phyloP scores from a whole-genome alignment of 2,797 vertebrate species.

The Intellagama lesueurii region DNA sequence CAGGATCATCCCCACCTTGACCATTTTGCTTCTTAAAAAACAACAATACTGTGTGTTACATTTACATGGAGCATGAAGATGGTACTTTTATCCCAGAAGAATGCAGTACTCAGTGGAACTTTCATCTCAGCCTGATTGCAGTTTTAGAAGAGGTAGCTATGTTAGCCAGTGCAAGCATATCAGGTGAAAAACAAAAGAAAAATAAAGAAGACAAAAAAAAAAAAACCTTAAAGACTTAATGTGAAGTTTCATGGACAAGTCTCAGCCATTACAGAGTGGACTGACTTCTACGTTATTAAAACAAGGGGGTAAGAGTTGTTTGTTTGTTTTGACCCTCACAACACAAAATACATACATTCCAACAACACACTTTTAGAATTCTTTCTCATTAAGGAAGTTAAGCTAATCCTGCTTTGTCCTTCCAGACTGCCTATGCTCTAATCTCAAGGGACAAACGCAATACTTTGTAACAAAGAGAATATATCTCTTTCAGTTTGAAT shows the following conservation, averaged over 20 bases:
- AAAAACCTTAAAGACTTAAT: too few relatives aligned
- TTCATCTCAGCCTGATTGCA: neutral
- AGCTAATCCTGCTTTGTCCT: conserved; percentile 85
- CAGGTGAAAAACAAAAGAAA: too few relatives aligned
- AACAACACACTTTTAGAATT: conserved; percentile 74
- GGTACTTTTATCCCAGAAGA: conserved; percentile 39
- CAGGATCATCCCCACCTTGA: conserved; percentile 11
- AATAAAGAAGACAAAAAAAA: too few relatives aligned
- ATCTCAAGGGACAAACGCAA: conserved; percentile 86
- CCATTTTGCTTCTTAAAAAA: conserved; percentile 46
- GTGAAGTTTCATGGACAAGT: too few relatives aligned
- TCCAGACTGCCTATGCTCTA: conserved; percentile 82
- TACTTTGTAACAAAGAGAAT: conserved; percentile 84
- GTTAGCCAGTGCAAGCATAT: too few relatives aligned
- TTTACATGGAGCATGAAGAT: conserved; percentile 47
- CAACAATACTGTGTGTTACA: conserved; percentile 36
- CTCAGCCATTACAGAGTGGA: neutral
- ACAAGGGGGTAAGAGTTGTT: conserved; percentile 65
- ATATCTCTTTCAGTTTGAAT: conserved; percentile 82
- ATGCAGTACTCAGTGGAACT: neutral
- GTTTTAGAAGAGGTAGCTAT: too few relatives aligned
- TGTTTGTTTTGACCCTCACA: conserved; percentile 68
- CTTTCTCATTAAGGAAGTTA: conserved; percentile 80
- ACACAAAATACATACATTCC: conserved; percentile 66
- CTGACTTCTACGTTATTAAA: conserved; percentile 68